Percentiles rank a stretch among this genome's conserved stretches.
Conservation (phyloP, 2,113 vertebrate species). For the Corythaeola cristata region DNA sequence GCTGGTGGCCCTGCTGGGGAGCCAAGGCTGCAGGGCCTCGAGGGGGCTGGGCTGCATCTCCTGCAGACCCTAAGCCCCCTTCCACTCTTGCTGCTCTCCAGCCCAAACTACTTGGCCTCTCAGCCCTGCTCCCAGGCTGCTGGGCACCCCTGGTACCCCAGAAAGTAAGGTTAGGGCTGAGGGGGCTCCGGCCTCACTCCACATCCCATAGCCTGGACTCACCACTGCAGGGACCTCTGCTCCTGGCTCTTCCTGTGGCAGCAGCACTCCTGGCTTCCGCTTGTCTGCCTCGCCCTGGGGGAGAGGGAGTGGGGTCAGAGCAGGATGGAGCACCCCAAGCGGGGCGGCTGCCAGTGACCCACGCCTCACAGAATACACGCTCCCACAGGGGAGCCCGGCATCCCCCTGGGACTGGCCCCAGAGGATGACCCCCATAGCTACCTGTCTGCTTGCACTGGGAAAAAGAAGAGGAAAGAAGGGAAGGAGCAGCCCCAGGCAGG, state of each 20-base stretch:
- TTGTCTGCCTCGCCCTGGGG: conserved; percentile 56
- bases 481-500: conserved; percentile 1
- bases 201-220: not conserved
- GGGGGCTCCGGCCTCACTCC: not conserved
- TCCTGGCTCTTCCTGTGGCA: conserved; percentile 47
- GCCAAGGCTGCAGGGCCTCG: not conserved
- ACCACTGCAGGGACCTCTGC: conserved; percentile 47
- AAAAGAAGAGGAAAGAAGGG: conserved; percentile 48
- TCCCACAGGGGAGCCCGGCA: not conserved
- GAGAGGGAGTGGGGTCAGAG: not conserved
- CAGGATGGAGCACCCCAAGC: fast-evolving
- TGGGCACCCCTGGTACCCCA: not conserved
- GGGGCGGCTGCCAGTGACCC: not conserved
- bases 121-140: not conserved
- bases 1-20: not conserved
- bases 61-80: not conserved
- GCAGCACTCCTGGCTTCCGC: conserved; percentile 11
- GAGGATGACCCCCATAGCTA: not conserved
- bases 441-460: conserved; percentile 24
- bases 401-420: not conserved
- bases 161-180: not conserved
- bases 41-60: not conserved
- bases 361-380: not conserved
- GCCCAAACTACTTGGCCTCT: not conserved
- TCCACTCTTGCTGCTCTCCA: not conserved